Base-by-base conservation (phyloP, 2,113 vertebrate species). In the Paradisaea rubra region DNA sequence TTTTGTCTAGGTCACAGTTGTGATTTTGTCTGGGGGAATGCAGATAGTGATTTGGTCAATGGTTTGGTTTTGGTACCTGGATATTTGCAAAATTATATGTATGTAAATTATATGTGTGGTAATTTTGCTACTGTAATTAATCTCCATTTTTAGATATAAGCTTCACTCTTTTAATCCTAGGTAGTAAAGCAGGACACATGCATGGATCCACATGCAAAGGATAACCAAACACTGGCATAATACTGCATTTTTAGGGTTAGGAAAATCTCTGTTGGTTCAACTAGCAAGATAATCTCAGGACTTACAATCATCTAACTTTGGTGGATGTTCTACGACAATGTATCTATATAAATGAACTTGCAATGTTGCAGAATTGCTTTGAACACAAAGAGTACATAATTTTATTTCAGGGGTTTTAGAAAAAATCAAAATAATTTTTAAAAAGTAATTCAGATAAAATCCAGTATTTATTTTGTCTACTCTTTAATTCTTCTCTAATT, bases 331-430 rank as follows among this genome's bases (percentile, higher is more conserved):
- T 53, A 10, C 15, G 28, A 35, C 84, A 87, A 65, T 15, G 6
- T 16, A 24, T 19, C 30, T 66, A 2, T 22, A 33, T 25, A 59
- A 53, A n/a, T 42, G 45, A 83, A 50, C 37, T 53, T 2, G 2
- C 7, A 50, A 23, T n/a, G 20, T 72, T 63, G 33, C 39, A 19
- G 44, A 72, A 74, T 28, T 44, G 15, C 15, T 90, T 76, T 60
- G 72, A 45, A 81, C 10, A 45, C 25, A 77, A 64, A 13, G 11
- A 68, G 18, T 28, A 19, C 0, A 0, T 25, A 0, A 49, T 44
- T 76, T 80, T 68, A 31, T 63, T 83, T 31, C 14, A 53, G 21
- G 52, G 27, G 9, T 76, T 57, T 54, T 44, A 41, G 9, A 79
- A 45, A 79, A 91, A 79, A 35, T 0, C 0, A 5, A 53, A 81